These are phyloP conservation scores for Strix uralensis DNA, from an alignment of 2,113 vertebrate species.

Conservation along the genomic window DNA sequence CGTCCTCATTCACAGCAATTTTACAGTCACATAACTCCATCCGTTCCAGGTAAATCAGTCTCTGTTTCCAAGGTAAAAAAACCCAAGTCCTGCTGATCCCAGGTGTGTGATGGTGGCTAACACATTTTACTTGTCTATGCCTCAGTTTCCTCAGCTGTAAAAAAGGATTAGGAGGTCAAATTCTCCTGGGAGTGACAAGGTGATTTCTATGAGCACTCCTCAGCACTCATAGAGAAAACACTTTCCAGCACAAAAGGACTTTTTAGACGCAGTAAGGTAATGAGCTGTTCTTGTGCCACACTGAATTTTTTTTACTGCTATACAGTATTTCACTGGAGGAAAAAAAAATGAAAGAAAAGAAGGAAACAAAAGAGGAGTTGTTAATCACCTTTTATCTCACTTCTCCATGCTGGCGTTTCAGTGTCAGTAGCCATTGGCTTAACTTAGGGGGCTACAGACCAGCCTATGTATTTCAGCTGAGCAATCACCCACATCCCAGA, in stretches of 20 bases:
- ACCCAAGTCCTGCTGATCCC: not conserved
- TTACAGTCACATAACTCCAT: not conserved
- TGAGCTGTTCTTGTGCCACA: not conserved
- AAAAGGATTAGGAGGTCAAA: not conserved
- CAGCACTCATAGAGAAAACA: not conserved
- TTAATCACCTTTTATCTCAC: not conserved
- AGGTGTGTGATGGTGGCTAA: not conserved
- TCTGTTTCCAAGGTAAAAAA: constrained; percentile 13
- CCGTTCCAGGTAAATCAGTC: not conserved
- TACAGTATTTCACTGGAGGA: not conserved
- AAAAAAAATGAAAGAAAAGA: not conserved
- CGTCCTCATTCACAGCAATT: constrained; percentile 6
- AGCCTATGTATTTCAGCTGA: not conserved
- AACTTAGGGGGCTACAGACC: not conserved
- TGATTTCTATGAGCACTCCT: not conserved
- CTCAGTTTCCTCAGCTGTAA: constrained; percentile 26
- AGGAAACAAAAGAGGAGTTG: not conserved
- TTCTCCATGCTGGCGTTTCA: not conserved
- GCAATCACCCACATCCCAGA: not conserved
- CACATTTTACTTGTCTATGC: not conserved
- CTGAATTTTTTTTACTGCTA: not conserved
- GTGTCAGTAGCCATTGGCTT: not conserved
- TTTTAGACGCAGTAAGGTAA: not conserved
- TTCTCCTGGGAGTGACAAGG: not conserved
- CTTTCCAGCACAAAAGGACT: not conserved